Conservation (phyloP, 2,888 invertebrate species). For the Dryobota labecula region DNA sequence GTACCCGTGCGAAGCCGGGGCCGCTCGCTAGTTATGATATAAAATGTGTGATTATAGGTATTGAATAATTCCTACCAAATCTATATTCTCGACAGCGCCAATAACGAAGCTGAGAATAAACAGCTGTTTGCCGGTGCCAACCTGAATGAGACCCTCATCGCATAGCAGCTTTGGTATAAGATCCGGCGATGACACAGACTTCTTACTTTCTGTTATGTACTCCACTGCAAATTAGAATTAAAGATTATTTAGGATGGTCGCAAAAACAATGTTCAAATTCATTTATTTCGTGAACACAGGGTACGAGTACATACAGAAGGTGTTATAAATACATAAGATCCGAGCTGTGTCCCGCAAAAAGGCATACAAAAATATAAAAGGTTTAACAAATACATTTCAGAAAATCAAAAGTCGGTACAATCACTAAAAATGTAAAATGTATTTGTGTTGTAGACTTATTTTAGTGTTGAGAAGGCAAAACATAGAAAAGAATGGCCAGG, state of each 20-base stretch:
- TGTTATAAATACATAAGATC: too few species aligned
- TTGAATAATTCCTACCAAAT: constrained; percentile 79
- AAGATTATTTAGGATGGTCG: neutral
- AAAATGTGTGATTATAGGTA: neutral
- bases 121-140: constrained; percentile 85
- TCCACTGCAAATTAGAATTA: constrained; percentile 78
- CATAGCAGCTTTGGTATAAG: constrained; percentile 86
- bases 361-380: too few species aligned
- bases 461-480: neutral
- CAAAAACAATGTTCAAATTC: neutral
- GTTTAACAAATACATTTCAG: too few species aligned
- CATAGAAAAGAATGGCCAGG: neutral
- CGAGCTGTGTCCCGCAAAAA: too few species aligned
- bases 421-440: too few species aligned
- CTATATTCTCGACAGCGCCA: constrained; percentile 89
- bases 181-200: constrained; percentile 75
- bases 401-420: too few species aligned
- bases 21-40: too few species aligned
- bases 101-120: constrained; percentile 91
- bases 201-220: constrained; percentile 83
- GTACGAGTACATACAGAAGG: too few species aligned
- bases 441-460: neutral
- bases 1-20: too few species aligned
- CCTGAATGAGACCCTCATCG: constrained; percentile 90
- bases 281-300: too few species aligned